Conservation (phyloP, 2,113 vertebrate genomes). For the Ailuropoda melanoleuca region DNA sequence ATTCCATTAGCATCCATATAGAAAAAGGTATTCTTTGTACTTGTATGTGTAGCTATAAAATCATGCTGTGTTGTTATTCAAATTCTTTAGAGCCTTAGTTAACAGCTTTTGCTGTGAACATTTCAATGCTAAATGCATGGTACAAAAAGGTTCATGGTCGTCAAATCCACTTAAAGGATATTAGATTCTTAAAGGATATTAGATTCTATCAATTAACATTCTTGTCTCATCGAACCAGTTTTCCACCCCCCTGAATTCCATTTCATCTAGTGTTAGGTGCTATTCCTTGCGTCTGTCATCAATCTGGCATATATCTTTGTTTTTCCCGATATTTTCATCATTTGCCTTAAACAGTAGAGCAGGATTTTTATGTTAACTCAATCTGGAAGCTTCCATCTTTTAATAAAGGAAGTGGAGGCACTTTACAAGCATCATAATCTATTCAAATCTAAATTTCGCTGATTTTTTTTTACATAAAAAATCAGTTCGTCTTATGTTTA, state of each 20-base stretch:
- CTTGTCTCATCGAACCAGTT: neutral
- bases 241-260: neutral
- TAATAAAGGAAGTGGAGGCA: neutral
- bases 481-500: neutral
- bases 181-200: neutral
- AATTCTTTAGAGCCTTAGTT: conserved; percentile 40
- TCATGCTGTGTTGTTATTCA: neutral
- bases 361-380: conserved; percentile 18
- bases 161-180: neutral
- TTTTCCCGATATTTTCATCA: neutral
- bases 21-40: conserved; percentile 34
- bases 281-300: neutral
- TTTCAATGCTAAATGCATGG: neutral
- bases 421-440: neutral
- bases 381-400: neutral
- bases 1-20: neutral
- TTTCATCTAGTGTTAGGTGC: neutral
- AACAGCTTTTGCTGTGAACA: conserved; percentile 38
- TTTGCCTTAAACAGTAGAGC: neutral
- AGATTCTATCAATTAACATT: conserved; percentile 43
- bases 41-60: conserved; percentile 27
- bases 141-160: neutral
- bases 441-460: conserved; percentile 36
- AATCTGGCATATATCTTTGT: neutral
- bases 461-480: neutral